phyloP scores from a whole-genome alignment of 2,113 vertebrate genomes.

The Carassius carassius region DNA sequence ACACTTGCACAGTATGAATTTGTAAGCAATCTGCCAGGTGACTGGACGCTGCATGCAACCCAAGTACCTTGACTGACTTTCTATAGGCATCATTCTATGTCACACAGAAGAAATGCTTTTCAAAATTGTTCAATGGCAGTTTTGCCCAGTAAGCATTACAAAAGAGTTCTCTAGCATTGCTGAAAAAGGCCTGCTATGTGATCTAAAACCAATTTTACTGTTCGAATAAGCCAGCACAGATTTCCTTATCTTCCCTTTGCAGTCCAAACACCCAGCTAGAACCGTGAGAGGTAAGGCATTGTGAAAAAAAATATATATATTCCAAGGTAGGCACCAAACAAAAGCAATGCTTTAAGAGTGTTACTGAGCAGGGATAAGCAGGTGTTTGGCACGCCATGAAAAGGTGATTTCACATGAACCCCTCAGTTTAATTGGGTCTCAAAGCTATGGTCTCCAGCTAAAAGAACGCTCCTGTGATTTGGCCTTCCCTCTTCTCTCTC shows the following conservation, averaged over 20 bases:
- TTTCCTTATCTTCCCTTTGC: constrained; percentile 79
- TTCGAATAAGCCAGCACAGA: constrained; percentile 72
- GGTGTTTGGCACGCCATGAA: constrained; percentile 65
- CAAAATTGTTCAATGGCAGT: constrained; percentile 69
- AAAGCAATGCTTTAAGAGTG: constrained; percentile 58
- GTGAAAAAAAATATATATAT: constrained; percentile 87
- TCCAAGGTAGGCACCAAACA: constrained; percentile 84
- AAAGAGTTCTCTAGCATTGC: constrained; percentile 68
- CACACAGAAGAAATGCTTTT: constrained; percentile 71
- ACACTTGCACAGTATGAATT: neutral
- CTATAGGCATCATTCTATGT: constrained; percentile 24
- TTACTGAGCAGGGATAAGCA: constrained; percentile 62
- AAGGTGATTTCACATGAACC: constrained; percentile 64
- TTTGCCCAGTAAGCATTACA: constrained; percentile 67
- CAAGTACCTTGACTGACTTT: constrained; percentile 16
- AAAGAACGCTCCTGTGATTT: neutral
- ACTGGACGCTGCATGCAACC: neutral
- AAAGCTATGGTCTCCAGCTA: constrained; percentile 17
- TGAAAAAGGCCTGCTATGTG: constrained; percentile 71
- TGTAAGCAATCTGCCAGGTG: constrained; percentile 9
- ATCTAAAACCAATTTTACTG: constrained; percentile 81
- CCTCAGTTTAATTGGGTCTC: constrained; percentile 58
- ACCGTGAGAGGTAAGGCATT: constrained; percentile 91
- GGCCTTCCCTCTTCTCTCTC: neutral
- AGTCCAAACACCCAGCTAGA: constrained; percentile 96